Evolutionary conservation across 2,888 invertebrate species (phyloP).

Genomic region (Unio pictorum): DNA sequence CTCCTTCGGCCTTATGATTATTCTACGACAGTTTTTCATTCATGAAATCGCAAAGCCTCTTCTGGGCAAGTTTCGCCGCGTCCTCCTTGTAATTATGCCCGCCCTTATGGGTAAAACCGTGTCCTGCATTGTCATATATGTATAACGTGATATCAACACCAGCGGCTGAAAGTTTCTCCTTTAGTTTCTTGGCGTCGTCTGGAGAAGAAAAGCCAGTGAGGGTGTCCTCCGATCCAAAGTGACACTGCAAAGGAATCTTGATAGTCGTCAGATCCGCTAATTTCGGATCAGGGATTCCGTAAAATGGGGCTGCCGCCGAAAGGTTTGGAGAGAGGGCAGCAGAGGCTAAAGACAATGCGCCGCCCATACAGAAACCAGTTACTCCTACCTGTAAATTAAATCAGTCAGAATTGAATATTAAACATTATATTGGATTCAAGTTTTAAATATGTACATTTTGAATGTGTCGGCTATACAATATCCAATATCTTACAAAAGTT

Average conservation of each 20-base stretch:
- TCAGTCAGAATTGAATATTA: too few species aligned
- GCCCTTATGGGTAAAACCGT: conserved; percentile 54
- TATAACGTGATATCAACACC: conserved; percentile 41
- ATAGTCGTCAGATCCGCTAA: conserved; percentile 57
- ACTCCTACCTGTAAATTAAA: conserved; percentile 56
- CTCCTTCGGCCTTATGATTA: too few species aligned
- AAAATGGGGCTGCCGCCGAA: conserved; percentile 64
- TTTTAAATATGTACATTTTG: too few species aligned
- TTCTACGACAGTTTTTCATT: conserved; percentile 32
- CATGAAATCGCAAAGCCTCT: conserved; percentile 50
- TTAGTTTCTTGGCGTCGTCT: conserved; percentile 45
- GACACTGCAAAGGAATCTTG: conserved; percentile 61
- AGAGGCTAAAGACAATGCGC: conserved; percentile 58
- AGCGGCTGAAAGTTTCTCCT: conserved; percentile 44
- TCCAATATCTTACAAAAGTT: too few species aligned
- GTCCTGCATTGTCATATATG: conserved; percentile 52
- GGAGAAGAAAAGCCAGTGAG: conserved; percentile 59
- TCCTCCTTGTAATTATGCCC: conserved; percentile 46
- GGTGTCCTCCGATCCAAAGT: conserved; percentile 59
- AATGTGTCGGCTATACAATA: too few species aligned
- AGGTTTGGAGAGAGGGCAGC: conserved; percentile 53
- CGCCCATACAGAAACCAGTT: conserved; percentile 69
- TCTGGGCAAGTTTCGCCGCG: conserved; percentile 34
- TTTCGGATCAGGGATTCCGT: conserved; percentile 56
- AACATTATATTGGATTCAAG: too few species aligned